Conservation (phyloP, 2,888 invertebrate genomes). For the Andrena chrysosceles region DNA sequence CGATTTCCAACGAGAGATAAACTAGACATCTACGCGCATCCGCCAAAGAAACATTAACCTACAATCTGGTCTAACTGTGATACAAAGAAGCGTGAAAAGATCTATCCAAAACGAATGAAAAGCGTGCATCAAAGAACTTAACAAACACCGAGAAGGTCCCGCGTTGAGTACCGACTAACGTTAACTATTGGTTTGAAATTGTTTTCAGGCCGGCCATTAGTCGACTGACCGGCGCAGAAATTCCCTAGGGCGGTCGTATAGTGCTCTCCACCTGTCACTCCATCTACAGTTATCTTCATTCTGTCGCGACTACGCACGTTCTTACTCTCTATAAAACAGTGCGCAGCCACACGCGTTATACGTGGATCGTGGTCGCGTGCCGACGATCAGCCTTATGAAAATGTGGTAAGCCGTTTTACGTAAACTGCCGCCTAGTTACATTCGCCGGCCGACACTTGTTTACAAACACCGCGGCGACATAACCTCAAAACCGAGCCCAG, state of each 20-base stretch:
- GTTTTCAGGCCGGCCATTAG: constrained; percentile 30
- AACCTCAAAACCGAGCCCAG: constrained; percentile 65
- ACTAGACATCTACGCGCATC: constrained; percentile 16
- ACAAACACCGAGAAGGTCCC: neutral
- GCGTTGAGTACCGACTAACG: constrained; percentile 15
- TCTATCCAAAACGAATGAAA: neutral
- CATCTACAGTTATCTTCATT: constrained; percentile 59
- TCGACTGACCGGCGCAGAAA: constrained; percentile 3
- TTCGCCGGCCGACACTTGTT: constrained; percentile 66
- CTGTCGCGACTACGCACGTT: constrained; percentile 50
- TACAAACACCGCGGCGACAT: constrained; percentile 74
- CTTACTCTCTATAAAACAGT: constrained; percentile 48
- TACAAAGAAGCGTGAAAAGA: neutral
- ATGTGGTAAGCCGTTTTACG: constrained; percentile 73
- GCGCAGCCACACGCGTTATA: constrained; percentile 42
- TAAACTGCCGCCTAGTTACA: constrained; percentile 36
- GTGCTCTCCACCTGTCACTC: constrained; percentile 62
- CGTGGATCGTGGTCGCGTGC: constrained; percentile 24
- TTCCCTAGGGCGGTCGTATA: constrained; percentile 53
- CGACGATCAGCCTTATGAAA: constrained; percentile 58
- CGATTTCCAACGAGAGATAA: constrained; percentile 41
- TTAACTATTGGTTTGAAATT: constrained; percentile 26
- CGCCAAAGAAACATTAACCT: neutral
- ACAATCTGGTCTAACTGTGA: neutral
- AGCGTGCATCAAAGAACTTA: too few species aligned